Base-by-base conservation (phyloP, 2,888 invertebrate genomes). In the Eupithecia centaureata region DNA sequence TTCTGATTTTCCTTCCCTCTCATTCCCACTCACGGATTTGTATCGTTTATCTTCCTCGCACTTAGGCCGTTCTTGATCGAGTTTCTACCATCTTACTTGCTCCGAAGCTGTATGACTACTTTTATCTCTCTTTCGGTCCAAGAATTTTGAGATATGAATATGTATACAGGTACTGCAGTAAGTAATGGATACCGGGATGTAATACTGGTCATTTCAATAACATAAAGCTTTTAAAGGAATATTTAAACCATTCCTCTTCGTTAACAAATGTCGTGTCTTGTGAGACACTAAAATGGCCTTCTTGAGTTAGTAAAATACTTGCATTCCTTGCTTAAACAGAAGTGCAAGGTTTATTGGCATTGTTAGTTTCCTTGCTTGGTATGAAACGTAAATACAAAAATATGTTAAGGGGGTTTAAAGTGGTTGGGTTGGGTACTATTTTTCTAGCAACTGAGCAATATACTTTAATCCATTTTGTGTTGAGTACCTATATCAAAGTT, bases 31-130 rank as follows among this genome's bases (percentile, higher is more conserved):
- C 76, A 52, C 38, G 68, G 66, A 68, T 72, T 70, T 74, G 62
- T 72, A 70, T 80, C 35, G 72, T 56, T 75, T 68, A 38, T 89
- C 87, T 82, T 86, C 73, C 80, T 91, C 82, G 69, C 82, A 77
- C 88, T 77, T 74, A 80, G 80, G 83, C 83, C 80, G 84, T 81
- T 87, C 82, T 82, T 89, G 92, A 91, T 92, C 91, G 88, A 92
- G 90, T 92, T 92, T 90, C 90, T 90, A 90, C 91, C 91, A 90
- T 92, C 92, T 89, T 91, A 88, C 92, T 91, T 89, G 87, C 89
- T 86, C 89, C 86, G 84, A 87, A 88, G 92, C 87, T 84, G 90
- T 90, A 86, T 84, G 87, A 88, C 89, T 89, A 91, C 90, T 90
- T 93, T 91, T 92, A 91, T 92, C 88, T 90, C 87, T 84, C 82